Conservation (phyloP, 2,113 vertebrate species). For the Calyptomena viridis region DNA sequence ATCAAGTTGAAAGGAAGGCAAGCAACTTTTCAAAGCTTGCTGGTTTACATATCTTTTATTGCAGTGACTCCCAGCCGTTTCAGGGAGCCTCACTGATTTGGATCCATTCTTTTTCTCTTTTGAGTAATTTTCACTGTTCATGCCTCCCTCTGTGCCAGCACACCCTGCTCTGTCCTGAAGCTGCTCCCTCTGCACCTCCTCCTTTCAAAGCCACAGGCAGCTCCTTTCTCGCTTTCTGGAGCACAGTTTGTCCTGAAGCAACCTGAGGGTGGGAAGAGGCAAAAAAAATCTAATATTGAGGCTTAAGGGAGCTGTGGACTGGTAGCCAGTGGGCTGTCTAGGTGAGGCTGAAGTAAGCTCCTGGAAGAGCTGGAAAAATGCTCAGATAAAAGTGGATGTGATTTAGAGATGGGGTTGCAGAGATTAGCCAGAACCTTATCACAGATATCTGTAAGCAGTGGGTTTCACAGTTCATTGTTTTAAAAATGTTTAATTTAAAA, state of each 20-base stretch:
- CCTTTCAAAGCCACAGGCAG: neutral
- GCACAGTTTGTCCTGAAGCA: neutral
- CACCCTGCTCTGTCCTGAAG: neutral
- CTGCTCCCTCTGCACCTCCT: neutral
- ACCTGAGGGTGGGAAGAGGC: neutral
- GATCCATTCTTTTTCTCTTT: neutral
- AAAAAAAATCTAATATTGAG: neutral
- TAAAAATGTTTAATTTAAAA: neutral
- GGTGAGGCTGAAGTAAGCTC: neutral
- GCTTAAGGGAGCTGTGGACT: neutral
- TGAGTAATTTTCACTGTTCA: rapidly evolving
- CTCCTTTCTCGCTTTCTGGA: neutral
- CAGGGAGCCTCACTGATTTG: neutral
- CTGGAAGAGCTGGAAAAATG: neutral
- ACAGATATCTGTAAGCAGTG: neutral
- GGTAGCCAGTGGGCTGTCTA: neutral
- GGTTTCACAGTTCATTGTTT: neutral
- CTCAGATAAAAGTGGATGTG: neutral
- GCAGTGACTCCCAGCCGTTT: neutral
- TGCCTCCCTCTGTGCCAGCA: neutral
- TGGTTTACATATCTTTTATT: neutral
- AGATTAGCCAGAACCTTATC: neutral
- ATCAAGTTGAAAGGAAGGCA: neutral
- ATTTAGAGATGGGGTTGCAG: neutral
- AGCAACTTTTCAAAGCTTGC: neutral